Base-by-base conservation (phyloP, 2,888 invertebrate genomes). In the Hemicrepidius hirtus region DNA sequence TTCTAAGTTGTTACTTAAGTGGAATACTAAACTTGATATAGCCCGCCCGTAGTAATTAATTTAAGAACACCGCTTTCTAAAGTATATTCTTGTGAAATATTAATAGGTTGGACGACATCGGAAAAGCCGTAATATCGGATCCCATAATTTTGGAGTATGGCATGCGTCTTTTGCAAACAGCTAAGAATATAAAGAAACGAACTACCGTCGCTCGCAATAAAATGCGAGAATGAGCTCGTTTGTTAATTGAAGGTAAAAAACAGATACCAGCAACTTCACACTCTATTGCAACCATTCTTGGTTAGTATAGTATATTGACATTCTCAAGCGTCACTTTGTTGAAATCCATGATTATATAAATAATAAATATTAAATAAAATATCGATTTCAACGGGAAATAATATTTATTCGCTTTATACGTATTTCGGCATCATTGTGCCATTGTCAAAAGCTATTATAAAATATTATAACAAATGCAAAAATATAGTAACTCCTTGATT, bases 101-200 rank as follows among this genome's bases (percentile, higher is more conserved):
- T 49, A 67, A 24, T 32, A 67, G 66, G 24, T 55, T 67, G 57
- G 66, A 67, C 57, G 57, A 67, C 24, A 67, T 67, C 41, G 66
- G 66, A 57, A 67, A 40, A 59, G 44, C 49, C 28, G 66, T 55
- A 67, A 21, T 67, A 67, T 21, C 66, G 18, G 66, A 66, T 28
- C 55, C 66, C 46, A 59, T 67, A 21, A 59, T 67, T 55, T 57
- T 67, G 57, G 57, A 67, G 32, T 67, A 67, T 41, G 66, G 66
- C 18, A 20, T 67, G 24, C 37, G 49, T 21, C 66, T 57, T 41
- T 57, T 67, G 49, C 57, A 67, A 57, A 67, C 66, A 13, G 59
- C 57, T 13, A 67, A 59, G 55, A 59, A 57, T 44, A 44, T 67
- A 44, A 67, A 67, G 18, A 67, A 53, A 24, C 24, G 24, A 24